Percentiles rank a stretch among this genome's conserved stretches.
Evolutionary conservation across 1,140 invertebrate genomes (phyloP).

Genomic region (Reticulitermes speratus): DNA sequence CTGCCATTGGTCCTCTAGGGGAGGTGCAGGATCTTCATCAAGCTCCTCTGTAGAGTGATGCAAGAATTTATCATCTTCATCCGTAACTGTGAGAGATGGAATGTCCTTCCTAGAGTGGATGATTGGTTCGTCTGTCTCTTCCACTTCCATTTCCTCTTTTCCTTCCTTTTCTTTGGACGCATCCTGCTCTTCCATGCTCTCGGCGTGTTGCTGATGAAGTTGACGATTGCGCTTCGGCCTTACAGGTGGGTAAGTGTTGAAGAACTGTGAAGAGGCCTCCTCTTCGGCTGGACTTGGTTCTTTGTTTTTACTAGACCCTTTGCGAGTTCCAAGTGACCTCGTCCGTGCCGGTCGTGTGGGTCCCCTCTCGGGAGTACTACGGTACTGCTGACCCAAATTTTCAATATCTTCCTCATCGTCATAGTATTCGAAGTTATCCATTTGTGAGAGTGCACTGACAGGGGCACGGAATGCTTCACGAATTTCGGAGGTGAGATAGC

Average conservation of each 20-base stretch:
- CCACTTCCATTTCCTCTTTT: constrained; percentile 47
- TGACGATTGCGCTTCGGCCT: constrained; percentile 41
- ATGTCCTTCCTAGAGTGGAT: not conserved
- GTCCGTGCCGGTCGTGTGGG: constrained; percentile 38
- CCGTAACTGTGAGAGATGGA: constrained; percentile 33
- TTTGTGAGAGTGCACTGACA: constrained; percentile 60
- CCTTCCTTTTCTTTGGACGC: constrained; percentile 47
- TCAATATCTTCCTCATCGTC: constrained; percentile 43
- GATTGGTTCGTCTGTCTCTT: constrained; percentile 51
- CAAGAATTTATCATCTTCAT: constrained; percentile 46
- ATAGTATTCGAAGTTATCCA: constrained; percentile 47
- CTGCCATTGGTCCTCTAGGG: constrained; percentile 11
- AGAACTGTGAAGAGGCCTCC: constrained; percentile 37
- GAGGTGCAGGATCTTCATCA: not conserved
- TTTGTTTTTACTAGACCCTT: constrained; percentile 38
- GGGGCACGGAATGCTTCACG: constrained; percentile 70
- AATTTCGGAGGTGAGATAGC: constrained; percentile 74
- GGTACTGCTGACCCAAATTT: constrained; percentile 39
- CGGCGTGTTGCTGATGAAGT: not conserved
- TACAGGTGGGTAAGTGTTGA: constrained; percentile 45
- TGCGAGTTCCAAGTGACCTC: constrained; percentile 42
- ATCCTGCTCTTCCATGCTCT: not conserved
- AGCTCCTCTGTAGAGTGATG: not conserved
- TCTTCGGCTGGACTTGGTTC: constrained; percentile 39
- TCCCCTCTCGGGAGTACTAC: constrained; percentile 34